Evolutionary conservation across 2,113 vertebrate species (phyloP).

Genomic region (Hydrolagus affinis): DNA sequence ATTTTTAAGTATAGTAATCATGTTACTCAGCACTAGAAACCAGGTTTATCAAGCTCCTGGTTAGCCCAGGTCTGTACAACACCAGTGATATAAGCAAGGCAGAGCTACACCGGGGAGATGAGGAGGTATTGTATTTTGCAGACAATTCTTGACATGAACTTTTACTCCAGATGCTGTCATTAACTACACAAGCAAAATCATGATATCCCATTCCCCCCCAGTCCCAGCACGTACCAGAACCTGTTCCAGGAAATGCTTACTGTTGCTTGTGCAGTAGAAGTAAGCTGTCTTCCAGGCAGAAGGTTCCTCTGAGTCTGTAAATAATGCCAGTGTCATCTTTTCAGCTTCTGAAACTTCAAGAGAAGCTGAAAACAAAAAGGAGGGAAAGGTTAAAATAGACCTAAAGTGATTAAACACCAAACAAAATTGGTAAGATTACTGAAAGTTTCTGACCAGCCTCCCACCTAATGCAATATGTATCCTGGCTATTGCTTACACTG

Average conservation of each 20-base stretch:
- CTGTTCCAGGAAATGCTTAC: constrained; percentile 90
- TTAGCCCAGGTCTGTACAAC: too few species aligned
- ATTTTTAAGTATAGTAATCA: too few species aligned
- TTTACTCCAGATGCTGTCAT: neutral
- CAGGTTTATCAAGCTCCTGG: too few species aligned
- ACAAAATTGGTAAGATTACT: too few species aligned
- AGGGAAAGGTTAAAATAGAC: too few species aligned
- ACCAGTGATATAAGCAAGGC: too few species aligned
- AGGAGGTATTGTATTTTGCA: neutral
- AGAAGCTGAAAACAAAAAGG: neutral
- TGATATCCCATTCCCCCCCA: neutral
- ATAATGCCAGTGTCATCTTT: constrained; percentile 65
- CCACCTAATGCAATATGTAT: too few species aligned
- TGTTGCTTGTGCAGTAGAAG: constrained; percentile 82
- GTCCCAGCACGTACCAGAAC: constrained; percentile 64
- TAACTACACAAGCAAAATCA: neutral
- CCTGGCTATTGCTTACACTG: too few species aligned
- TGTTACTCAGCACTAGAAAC: too few species aligned
- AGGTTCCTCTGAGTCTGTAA: constrained; percentile 59
- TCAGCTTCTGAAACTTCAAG: constrained; percentile 58
- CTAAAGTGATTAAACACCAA: too few species aligned
- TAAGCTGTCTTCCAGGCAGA: constrained; percentile 76
- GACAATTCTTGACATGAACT: neutral
- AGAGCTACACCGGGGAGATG: neutral
- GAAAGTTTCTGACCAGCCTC: too few species aligned